phyloP scores from a whole-genome alignment of 2,797 vertebrate species.

The Mus caroli region DNA sequence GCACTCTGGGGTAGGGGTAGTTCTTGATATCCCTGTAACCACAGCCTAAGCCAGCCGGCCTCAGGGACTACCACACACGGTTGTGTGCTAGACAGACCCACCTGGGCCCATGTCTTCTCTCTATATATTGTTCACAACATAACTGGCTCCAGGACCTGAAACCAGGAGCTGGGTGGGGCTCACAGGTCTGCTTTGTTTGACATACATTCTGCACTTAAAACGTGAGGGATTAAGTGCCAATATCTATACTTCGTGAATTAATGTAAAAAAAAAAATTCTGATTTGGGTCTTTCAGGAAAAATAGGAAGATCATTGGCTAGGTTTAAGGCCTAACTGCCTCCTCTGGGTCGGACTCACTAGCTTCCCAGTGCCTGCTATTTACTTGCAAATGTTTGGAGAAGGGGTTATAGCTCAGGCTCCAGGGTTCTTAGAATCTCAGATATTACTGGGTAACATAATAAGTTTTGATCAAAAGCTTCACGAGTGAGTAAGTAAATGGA shows the following conservation, averaged over 20 bases:
- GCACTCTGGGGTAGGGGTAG: neutral
- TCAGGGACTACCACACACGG: neutral
- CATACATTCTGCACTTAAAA: neutral
- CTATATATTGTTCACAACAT: neutral
- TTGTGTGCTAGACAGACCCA: neutral
- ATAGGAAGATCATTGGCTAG: neutral
- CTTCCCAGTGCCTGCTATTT: neutral
- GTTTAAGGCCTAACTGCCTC: neutral
- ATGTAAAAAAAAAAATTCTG: neutral
- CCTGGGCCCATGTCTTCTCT: neutral
- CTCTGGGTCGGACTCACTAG: fast-evolving
- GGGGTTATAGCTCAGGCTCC: neutral
- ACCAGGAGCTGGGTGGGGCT: too few relatives aligned
- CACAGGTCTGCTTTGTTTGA: neutral
- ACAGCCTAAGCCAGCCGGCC: neutral
- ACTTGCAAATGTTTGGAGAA: neutral
- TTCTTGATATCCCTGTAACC: neutral
- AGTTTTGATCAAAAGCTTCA: neutral
- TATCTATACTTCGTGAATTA: neutral
- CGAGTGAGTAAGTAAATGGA: neutral
- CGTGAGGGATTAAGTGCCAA: neutral
- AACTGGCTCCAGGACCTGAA: neutral
- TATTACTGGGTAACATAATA: neutral
- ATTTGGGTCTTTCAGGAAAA: neutral
- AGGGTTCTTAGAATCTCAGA: neutral